A percentile compares a stretch with the other conserved stretches of the same genome.
phyloP scores from a whole-genome alignment of 2,888 invertebrate species.

The Neoascia interrupta region DNA sequence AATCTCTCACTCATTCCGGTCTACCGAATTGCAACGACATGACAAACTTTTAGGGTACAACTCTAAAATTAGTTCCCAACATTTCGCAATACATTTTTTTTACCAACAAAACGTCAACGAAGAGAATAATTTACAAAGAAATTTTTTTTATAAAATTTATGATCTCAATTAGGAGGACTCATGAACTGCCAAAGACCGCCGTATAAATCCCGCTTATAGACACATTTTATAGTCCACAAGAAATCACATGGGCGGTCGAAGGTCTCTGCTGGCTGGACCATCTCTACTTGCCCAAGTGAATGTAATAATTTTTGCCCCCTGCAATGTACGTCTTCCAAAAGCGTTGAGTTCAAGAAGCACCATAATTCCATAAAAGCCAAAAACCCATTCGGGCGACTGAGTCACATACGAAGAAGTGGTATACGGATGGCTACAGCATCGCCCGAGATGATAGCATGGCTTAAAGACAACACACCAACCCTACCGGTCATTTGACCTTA shows the following conservation, averaged over 20 bases:
- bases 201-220: conserved; percentile 38
- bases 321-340: neutral
- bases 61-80: no score
- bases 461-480: conserved; percentile 10
- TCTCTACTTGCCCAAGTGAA: conserved; percentile 5
- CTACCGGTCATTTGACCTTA: conserved; percentile 57
- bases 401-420: conserved; percentile 7
- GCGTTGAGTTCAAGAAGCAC: conserved; percentile 14
- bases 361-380: conserved; percentile 29
- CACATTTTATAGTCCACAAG: conserved; percentile 45
- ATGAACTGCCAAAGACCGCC: neutral
- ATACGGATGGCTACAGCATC: conserved; percentile 42
- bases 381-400: neutral
- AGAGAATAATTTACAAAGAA: no score
- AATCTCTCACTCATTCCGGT: no score
- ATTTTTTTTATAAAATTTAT: conserved; percentile 8
- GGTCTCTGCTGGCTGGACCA: conserved; percentile 11
- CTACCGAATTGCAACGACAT: no score
- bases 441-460: conserved; percentile 4
- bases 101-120: no score
- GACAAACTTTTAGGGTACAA: no score
- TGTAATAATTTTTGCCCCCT: neutral
- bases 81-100: no score
- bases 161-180: conserved; percentile 36
- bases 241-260: conserved; percentile 43